phyloP scores from a whole-genome alignment of 2,113 vertebrate genomes.

The Rhea americana region DNA sequence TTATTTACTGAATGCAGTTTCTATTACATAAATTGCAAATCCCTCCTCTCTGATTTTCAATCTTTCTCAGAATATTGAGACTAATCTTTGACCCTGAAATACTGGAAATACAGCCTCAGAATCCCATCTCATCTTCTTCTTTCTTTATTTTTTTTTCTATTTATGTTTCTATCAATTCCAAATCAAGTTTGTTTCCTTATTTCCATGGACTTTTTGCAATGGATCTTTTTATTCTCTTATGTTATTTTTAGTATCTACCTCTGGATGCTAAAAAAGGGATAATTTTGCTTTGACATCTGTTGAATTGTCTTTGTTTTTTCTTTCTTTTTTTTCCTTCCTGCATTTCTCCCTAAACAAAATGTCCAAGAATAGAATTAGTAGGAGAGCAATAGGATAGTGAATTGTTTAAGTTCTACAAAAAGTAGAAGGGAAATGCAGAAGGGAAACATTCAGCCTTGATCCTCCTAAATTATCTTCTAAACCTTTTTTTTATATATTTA shows the following conservation, averaged over 20 bases:
- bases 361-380: not conserved
- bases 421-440: not conserved
- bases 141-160: not conserved
- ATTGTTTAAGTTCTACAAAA: not conserved
- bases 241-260: not conserved
- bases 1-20: not conserved
- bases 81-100: not conserved
- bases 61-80: not conserved
- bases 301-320: not conserved
- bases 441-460: not conserved
- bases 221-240: not conserved
- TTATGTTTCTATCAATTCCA: not conserved
- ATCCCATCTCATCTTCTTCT: not conserved
- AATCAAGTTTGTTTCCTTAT: not conserved
- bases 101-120: not conserved
- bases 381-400: not conserved
- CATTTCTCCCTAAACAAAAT: not conserved
- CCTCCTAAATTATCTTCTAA: not conserved
- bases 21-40: not conserved
- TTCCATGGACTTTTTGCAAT: not conserved
- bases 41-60: not conserved
- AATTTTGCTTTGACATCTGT: not conserved
- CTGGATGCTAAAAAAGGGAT: not conserved
- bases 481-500: not conserved
- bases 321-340: not conserved